phyloP scores from a whole-genome alignment of 2,888 invertebrate species.

The Tipula confusa region DNA sequence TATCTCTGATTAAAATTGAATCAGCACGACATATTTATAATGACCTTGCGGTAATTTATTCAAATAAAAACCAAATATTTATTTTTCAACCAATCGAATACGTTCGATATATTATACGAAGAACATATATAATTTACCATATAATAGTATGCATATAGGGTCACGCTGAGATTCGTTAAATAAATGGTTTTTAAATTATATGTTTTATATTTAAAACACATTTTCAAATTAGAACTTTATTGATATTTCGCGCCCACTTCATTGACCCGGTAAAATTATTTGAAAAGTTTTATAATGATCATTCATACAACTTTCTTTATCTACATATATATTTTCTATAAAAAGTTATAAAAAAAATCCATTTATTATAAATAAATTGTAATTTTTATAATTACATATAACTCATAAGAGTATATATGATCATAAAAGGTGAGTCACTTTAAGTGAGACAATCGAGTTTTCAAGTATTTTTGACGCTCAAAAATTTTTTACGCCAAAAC shows the following conservation, averaged over 20 bases:
- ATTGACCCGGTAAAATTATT: not conserved
- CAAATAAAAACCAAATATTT: no score
- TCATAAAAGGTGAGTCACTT: no score
- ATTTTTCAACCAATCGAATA: no score
- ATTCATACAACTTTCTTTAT: not conserved
- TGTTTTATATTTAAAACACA: not conserved
- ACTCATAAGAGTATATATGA: not conserved
- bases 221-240: not conserved
- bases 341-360: not conserved
- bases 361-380: not conserved
- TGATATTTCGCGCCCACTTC: not conserved
- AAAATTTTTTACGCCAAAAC: no score
- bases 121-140: no score
- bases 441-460: no score
- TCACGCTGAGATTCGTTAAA: not conserved
- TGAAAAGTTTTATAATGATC: not conserved
- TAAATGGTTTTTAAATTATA: not conserved
- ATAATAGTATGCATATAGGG: no score
- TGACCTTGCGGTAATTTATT: no score
- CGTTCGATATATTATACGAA: no score
- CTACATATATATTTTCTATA: not conserved
- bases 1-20: no score
- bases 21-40: no score
- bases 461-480: no score
- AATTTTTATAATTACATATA: not conserved